Evolutionary conservation across 2,797 vertebrate genomes (phyloP), one percentile per base, ranked within the genome.

Genomic region (Gobio occitaniae): DNA sequence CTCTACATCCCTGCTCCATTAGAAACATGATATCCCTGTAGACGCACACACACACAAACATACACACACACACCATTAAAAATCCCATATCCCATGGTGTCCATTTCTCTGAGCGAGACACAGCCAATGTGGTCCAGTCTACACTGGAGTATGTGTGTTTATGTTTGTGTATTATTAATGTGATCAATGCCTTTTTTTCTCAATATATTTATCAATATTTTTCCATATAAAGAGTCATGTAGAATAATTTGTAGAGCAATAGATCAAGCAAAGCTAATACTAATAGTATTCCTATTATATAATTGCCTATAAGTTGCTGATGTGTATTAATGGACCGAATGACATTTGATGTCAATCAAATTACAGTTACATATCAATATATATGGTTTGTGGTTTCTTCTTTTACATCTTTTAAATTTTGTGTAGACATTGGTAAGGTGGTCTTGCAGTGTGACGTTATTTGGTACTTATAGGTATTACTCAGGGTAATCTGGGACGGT

Each of bases 1-100:
- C 94, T 94, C 93, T 94, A 94, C 93, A 92, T 95, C 92, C 92
- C 89, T 86, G 91, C 89, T 94, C 92, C 93, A 94, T 95, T 95
- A 82, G 80, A 89, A 87, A 81, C 66, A 84, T 76, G 72, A 93
- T 90, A 91, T 9, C 81, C 82, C 78, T 85, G 29, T 54, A 83
- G 29, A 83, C 72, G 81, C 52, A 85, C 44, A 54, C 47, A 80
- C 29, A 74, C 68, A 79, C 66, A 72, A 50, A 78, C 74, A 69
- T 65, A 47, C 52, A 36, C 41, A 85, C 54, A 79, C 48, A 50
- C 48, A 48, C 12, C 74, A 84, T 75, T 85, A 79, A 74, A 56
- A 77, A 82, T 83, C 48, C 38, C 36, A 79, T 69, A 87, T 47
- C 52, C 44, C 68, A 61, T 72, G 61, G 50, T 83, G 66, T 84